Evolutionary conservation across 92 coral and sea anemone species (phyloP).

Genomic region (Porites rus): DNA sequence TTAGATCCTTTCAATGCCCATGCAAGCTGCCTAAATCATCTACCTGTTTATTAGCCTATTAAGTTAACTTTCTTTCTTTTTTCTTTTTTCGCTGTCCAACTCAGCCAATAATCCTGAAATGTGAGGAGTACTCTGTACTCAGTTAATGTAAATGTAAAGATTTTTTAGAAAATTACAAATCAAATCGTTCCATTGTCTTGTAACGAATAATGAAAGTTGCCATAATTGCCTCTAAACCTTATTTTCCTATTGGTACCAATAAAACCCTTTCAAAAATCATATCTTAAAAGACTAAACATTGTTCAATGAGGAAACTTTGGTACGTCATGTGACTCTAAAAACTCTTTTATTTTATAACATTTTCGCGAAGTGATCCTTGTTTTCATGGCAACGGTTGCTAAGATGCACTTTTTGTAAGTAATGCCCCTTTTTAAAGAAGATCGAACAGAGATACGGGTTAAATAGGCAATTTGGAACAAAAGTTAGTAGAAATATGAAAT

Average conservation of each 20-base stretch:
- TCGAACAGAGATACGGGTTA: not conserved
- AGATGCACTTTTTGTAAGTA: conserved; percentile 7
- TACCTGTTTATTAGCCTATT: too few species aligned
- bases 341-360: not conserved
- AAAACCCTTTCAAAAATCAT: not conserved
- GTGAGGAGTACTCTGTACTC: too few species aligned
- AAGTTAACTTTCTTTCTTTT: too few species aligned
- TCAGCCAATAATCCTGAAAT: too few species aligned
- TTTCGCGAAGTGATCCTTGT: conserved; percentile 10
- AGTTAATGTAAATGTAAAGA: too few species aligned
- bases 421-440: conserved; percentile 7
- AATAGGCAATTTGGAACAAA: not conserved
- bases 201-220: too few species aligned
- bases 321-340: not conserved
- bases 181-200: too few species aligned
- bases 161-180: too few species aligned
- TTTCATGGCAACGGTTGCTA: conserved; percentile 5
- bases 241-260: too few species aligned
- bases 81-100: not conserved
- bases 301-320: not conserved
- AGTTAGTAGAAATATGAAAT: not conserved
- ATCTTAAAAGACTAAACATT: not conserved
- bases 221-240: too few species aligned
- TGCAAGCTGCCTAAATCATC: too few species aligned
- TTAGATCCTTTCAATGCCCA: too few species aligned